These are phyloP conservation scores for Phortica okadai DNA, from an alignment of 2,888 invertebrate species.

Conservation along the genomic window DNA sequence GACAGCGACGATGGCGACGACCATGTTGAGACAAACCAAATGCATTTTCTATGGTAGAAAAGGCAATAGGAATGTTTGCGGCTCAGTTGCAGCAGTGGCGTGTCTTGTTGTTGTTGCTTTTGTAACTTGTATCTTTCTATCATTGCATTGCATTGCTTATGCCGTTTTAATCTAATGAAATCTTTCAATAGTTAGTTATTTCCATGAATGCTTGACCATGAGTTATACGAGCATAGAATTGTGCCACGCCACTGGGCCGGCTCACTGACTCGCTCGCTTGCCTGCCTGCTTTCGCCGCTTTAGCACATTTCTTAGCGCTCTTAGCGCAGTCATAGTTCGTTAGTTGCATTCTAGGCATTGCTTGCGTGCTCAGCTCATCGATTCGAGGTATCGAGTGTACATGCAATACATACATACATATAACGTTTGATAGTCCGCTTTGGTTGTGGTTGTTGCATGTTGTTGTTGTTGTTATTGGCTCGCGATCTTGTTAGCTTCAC, in stretches of 20 bases:
- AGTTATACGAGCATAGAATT: too few species aligned
- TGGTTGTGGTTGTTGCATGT: background rate
- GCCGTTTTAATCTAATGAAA: background rate
- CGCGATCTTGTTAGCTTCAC: background rate
- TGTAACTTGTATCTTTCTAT: background rate
- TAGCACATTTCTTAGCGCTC: background rate
- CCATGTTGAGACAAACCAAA: too few species aligned
- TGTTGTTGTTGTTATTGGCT: background rate
- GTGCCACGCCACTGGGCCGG: background rate
- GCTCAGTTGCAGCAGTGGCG: background rate
- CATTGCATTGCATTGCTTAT: background rate
- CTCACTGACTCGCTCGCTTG: too few species aligned
- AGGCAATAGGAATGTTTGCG: background rate
- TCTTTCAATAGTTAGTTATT: background rate
- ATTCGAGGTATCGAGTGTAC: background rate
- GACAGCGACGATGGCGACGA: too few species aligned
- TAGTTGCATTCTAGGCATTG: slow-evolving; percentile 61
- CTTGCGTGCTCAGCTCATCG: slow-evolving; percentile 28
- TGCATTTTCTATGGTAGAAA: background rate
- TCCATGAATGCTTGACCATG: too few species aligned
- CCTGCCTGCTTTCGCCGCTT: slow-evolving; percentile 31
- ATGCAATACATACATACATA: background rate
- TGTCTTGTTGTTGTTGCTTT: background rate
- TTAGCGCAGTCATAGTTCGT: slow-evolving; percentile 36
- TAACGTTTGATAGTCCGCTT: background rate